Evolutionary conservation across 53 echinoderm and acorn worm species (phyloP).

Genomic region (Arbacia lixula): DNA sequence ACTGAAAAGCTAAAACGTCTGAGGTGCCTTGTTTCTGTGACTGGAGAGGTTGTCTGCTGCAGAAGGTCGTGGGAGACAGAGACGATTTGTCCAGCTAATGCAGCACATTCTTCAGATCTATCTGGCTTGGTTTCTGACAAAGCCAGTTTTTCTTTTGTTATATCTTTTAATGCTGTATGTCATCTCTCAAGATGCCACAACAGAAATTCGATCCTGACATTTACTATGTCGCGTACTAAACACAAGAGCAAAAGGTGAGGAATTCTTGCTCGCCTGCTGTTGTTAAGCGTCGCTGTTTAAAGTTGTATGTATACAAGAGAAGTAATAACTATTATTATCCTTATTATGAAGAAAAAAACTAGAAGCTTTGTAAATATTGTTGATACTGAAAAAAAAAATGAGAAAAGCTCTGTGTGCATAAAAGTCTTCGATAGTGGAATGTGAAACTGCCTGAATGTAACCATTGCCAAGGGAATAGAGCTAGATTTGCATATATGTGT

Average conservation of each 20-base stretch:
- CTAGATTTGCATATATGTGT: too few relatives aligned
- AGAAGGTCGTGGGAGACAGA: constrained; percentile 5
- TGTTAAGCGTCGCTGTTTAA: constrained; percentile 37
- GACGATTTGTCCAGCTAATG: not conserved
- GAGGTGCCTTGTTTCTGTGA: constrained; percentile 31
- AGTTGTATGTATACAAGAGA: constrained; percentile 56
- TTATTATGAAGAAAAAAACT: constrained; percentile 6
- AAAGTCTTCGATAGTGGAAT: constrained; percentile 35
- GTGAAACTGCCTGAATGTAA: constrained; percentile 25
- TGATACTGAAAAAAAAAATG: constrained; percentile 24
- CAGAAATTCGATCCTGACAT: not conserved
- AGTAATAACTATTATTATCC: constrained; percentile 51
- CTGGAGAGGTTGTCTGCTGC: constrained; percentile 20
- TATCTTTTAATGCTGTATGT: too few relatives aligned
- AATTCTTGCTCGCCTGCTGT: not conserved
- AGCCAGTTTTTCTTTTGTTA: too few relatives aligned
- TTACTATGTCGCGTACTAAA: constrained; percentile 51
- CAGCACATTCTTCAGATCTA: constrained; percentile 31
- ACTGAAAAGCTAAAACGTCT: constrained; percentile 18
- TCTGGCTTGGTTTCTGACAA: too few relatives aligned
- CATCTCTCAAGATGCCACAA: not conserved
- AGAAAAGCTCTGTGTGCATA: constrained; percentile 10
- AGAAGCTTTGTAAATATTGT: constrained; percentile 57
- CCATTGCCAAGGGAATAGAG: constrained; percentile 17
- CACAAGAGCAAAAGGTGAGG: not conserved